These are phyloP conservation scores for Neodiprion virginianus DNA, from an alignment of 1,140 invertebrate genomes.

Conservation along the genomic window DNA sequence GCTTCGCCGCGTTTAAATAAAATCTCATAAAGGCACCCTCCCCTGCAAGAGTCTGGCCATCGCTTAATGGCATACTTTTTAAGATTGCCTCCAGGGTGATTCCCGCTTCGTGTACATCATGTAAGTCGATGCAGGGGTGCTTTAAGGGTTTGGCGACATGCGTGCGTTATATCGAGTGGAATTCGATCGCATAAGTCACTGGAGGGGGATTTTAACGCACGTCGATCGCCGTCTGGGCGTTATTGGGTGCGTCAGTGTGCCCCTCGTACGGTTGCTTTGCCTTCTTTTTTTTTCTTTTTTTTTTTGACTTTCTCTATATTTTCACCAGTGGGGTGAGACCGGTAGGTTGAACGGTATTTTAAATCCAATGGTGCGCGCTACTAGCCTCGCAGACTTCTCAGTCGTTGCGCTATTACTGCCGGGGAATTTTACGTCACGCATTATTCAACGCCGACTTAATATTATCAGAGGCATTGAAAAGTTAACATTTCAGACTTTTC, in stretches of 20 bases:
- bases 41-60: background rate
- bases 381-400: background rate
- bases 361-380: conserved; percentile 1
- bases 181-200: conserved; percentile 5
- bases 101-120: background rate
- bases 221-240: background rate
- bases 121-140: background rate
- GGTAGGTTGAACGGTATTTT: background rate
- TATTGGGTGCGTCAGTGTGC: background rate
- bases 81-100: conserved; percentile 4
- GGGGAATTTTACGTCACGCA: background rate
- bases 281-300: background rate
- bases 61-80: conserved; percentile 5
- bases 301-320: too few relatives aligned
- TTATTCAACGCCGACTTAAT: background rate
- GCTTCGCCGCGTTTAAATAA: conserved; percentile 3
- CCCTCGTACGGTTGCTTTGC: background rate
- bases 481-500: background rate
- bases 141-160: conserved; percentile 7
- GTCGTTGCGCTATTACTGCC: background rate
- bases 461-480: background rate
- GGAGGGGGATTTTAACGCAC: background rate
- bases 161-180: conserved; percentile 4
- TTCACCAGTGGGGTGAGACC: too few relatives aligned
- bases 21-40: conserved; percentile 5